Base-by-base conservation (phyloP, 2,888 invertebrate genomes). In the Boloria selene region DNA sequence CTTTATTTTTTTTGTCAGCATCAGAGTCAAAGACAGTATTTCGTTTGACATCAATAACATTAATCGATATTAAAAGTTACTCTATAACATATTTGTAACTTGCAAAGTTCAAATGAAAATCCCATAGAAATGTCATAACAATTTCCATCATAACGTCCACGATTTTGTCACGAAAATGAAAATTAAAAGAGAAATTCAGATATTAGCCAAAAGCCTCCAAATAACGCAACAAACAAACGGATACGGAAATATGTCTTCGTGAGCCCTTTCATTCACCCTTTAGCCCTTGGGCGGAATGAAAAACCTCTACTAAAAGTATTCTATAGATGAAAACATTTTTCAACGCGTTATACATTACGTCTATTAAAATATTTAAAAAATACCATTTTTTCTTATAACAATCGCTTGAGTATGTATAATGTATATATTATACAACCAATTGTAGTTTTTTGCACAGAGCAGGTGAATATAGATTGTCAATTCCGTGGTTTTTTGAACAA, bases 231-330 rank as follows among this genome's bases (percentile, higher is more conserved):
- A 67, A 70, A 67, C 65, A 64, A 50, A 65, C 69, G 67, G 66
- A 67, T 64, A 56, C 71, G 68, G 72, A 66, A 72, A 69, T 65
- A 59, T 65, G 65, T 70, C 69, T 68, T 68, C 54, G 67, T 61
- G 54, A 63, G 59, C 65, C 72, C 67, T 62, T 61, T 69, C 71
- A 71, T 71, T 71, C 68, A 71, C 74, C 73, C 74, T 71, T 72
- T 71, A 66, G 60, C 70, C 75, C 70, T 68, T 49, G 50, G 71
- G 75, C 72, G 54, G 56, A 56, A 69, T 67, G 51, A 65, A 65
- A 62, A 55, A 56, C 64, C 56, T 53, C 63, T 59, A 31, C 17
- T 58, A 68, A 61, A 22, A 54, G 31, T 18, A 13, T 59, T 38
- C 45, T 26, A 56, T 56, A 45, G 16, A 26, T 18, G 56, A 22